These are phyloP conservation scores for Aptenodytes forsteri DNA, from an alignment of 2,113 vertebrate genomes.

Conservation along the genomic window DNA sequence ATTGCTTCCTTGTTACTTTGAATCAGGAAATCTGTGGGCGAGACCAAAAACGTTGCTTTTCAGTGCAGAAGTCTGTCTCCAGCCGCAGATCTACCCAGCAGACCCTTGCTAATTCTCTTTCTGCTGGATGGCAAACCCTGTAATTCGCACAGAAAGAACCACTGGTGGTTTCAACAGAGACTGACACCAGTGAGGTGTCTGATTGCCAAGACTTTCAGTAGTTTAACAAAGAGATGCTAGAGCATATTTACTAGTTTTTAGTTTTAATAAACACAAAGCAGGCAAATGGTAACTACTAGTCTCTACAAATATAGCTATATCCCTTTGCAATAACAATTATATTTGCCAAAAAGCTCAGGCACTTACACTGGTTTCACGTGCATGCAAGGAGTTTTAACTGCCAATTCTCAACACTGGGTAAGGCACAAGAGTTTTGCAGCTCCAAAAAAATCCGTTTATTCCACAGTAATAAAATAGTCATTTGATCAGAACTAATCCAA, in stretches of 20 bases:
- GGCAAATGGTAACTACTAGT: not conserved
- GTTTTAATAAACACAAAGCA: slow-evolving; percentile 5
- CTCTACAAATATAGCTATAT: not conserved
- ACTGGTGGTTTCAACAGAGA: not conserved
- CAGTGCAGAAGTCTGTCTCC: not conserved
- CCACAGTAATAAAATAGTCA: not conserved
- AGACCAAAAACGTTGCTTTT: not conserved
- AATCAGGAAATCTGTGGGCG: not conserved
- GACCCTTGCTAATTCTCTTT: not conserved
- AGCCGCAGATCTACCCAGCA: not conserved
- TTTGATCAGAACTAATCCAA: slow-evolving; percentile 55
- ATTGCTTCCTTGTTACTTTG: not conserved
- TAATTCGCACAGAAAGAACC: not conserved
- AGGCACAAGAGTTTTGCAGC: slow-evolving; percentile 12
- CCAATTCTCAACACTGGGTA: not conserved
- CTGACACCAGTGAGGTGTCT: not conserved
- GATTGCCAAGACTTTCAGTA: not conserved
- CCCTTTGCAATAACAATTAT: not conserved
- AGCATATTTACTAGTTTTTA: not conserved
- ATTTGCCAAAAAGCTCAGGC: not conserved
- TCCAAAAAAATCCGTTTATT: slow-evolving; percentile 41
- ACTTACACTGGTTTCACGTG: not conserved
- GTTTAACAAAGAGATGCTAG: not conserved
- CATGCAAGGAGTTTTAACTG: not conserved
- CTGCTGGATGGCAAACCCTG: not conserved